A percentile compares a stretch with the other conserved stretches of the same genome.
These are phyloP conservation scores for Bombylius major DNA, from an alignment of 2,888 invertebrate species.

Conservation along the genomic window DNA sequence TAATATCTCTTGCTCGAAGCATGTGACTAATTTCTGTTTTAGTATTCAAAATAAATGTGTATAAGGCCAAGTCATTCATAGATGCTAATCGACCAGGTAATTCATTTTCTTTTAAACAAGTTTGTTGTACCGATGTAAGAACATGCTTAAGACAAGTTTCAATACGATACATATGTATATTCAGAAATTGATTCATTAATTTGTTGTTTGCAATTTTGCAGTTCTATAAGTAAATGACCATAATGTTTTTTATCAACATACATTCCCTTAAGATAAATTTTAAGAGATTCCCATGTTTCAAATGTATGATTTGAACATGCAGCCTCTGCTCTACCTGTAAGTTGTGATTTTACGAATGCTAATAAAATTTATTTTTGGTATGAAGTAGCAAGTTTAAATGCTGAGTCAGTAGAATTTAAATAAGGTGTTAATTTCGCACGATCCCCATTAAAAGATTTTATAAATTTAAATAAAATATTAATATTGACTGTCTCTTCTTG, in stretches of 20 bases:
- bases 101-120: background rate
- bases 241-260: background rate
- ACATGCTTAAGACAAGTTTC: background rate
- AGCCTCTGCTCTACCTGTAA: background rate
- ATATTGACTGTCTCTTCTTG: too few relatives aligned
- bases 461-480: background rate
- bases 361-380: background rate
- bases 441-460: background rate
- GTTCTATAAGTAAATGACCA: background rate
- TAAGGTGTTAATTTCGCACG: background rate
- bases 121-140: background rate
- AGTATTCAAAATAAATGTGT: background rate
- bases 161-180: background rate
- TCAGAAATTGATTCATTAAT: background rate
- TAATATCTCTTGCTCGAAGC: background rate
- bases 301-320: background rate
- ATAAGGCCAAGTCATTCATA: background rate
- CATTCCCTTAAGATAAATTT: background rate
- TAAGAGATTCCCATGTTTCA: background rate
- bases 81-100: background rate
- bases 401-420: background rate
- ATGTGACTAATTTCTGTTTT: background rate
- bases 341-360: background rate
- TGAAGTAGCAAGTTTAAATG: background rate
- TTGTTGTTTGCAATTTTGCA: background rate